phyloP scores from a whole-genome alignment of 64 coral and sea anemone species.

The Montipora foliosa region DNA sequence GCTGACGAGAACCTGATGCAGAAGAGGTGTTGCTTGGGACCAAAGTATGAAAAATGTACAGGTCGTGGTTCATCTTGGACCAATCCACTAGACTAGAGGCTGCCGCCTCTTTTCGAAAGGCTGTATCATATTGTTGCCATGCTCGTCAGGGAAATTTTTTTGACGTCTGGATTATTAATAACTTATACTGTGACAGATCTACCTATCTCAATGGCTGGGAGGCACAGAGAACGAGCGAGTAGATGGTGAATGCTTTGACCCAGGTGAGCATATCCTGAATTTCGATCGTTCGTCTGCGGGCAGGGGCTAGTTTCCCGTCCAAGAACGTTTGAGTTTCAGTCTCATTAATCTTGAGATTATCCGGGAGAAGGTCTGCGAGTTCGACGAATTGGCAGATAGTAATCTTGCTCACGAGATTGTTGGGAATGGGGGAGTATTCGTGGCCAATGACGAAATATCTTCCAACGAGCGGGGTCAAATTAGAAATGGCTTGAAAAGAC shows the following conservation, averaged over 20 bases:
- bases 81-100: background rate
- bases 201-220: background rate
- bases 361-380: background rate
- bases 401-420: background rate
- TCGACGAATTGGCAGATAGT: background rate
- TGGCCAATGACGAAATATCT: background rate
- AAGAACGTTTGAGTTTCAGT: background rate
- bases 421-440: background rate
- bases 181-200: background rate
- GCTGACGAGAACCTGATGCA: too few species aligned
- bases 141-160: background rate
- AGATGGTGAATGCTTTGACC: background rate
- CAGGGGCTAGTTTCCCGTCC: background rate
- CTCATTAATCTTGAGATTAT: background rate
- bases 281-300: background rate
- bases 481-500: background rate
- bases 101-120: background rate
- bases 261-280: background rate
- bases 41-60: background rate
- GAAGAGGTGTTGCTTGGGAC: background rate
- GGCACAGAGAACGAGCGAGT: background rate
- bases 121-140: background rate
- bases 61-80: background rate
- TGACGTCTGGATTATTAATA: background rate
- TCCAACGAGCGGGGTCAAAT: background rate